These are phyloP conservation scores for Brachionus plicatilis DNA, from an alignment of 1,140 invertebrate species.

Conservation along the genomic window DNA sequence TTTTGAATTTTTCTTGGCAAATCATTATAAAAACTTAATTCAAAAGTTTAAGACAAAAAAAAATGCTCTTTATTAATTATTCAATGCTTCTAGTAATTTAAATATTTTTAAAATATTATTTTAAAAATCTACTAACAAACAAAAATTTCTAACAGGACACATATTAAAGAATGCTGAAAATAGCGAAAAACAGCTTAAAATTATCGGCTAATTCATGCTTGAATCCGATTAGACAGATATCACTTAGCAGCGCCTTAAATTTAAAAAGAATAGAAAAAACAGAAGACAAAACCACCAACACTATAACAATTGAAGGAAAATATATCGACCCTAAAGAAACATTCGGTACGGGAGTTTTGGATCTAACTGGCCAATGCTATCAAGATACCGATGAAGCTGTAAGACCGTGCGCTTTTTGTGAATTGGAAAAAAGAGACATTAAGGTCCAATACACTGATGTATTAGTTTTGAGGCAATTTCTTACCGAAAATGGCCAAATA, in stretches of 20 bases:
- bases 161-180: not conserved
- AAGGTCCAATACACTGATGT: slow-evolving; percentile 62
- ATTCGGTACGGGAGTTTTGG: not conserved
- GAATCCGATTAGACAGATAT: not conserved
- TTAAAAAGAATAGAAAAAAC: slow-evolving; percentile 29
- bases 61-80: not conserved
- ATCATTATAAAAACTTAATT: not conserved
- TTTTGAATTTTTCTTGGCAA: not conserved
- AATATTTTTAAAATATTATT: not conserved
- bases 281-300: slow-evolving; percentile 8
- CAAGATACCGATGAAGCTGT: not conserved
- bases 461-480: slow-evolving; percentile 79
- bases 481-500: slow-evolving; percentile 72
- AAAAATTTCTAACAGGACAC: no score
- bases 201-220: not conserved
- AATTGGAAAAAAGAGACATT: slow-evolving; percentile 33
- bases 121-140: not conserved
- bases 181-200: not conserved
- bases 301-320: slow-evolving; percentile 32
- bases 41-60: not conserved
- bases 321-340: slow-evolving; percentile 17
- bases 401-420: slow-evolving; percentile 32
- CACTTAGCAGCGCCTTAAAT: not conserved
- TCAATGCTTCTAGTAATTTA: not conserved
- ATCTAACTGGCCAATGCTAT: not conserved